Conservation (phyloP, 1,140 invertebrate species). For the Lucilia sericata region DNA sequence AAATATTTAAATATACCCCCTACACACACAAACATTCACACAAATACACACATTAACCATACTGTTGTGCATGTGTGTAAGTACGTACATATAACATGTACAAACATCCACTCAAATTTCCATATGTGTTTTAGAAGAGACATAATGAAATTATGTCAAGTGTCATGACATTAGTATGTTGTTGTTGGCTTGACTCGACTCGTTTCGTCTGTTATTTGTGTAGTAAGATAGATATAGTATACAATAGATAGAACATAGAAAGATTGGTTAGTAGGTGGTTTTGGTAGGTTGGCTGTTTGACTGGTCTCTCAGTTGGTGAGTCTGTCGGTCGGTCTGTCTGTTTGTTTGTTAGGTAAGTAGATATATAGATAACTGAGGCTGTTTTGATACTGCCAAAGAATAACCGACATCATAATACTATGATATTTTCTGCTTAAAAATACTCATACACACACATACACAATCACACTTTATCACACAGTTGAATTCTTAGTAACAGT, state of each 20-base stretch:
- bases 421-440: not conserved
- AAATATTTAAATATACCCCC: conserved; percentile 43
- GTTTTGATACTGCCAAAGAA: not conserved
- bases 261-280: too few species aligned
- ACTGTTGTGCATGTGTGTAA: not conserved
- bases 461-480: too few species aligned
- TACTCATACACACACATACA: not conserved
- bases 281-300: too few species aligned
- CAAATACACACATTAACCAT: not conserved
- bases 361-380: not conserved
- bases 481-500: not conserved
- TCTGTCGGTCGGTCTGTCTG: too few species aligned
- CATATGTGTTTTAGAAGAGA: conserved; percentile 27
- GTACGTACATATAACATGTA: not conserved
- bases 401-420: not conserved
- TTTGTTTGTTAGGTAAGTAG: not conserved
- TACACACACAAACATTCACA: not conserved
- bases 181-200: not conserved
- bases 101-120: conserved; percentile 14
- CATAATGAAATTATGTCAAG: conserved; percentile 44
- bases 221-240: too few species aligned
- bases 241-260: too few species aligned
- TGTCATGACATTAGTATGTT: conserved; percentile 29
- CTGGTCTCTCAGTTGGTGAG: too few species aligned
- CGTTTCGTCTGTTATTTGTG: too few species aligned